Evolutionary conservation across 2,888 invertebrate species (phyloP).

Genomic region (Notocelia uddmanniana): DNA sequence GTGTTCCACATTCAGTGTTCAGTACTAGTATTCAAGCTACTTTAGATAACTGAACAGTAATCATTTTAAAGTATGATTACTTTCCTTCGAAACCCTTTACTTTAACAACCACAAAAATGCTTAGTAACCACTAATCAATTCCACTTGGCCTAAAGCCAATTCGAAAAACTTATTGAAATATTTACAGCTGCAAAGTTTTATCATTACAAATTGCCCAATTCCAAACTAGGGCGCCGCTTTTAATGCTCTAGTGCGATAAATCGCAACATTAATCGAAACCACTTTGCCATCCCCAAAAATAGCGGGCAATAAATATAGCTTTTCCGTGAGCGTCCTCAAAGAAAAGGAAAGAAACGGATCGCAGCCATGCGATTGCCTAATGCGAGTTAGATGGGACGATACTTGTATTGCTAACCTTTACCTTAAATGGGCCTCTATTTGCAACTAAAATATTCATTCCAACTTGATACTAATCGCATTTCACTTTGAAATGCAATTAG

Average conservation of each 20-base stretch:
- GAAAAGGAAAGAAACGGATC: conserved; percentile 74
- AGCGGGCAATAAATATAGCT: conserved; percentile 70
- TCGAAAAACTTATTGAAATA: conserved; percentile 29
- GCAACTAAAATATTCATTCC: neutral
- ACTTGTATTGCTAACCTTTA: conserved; percentile 73
- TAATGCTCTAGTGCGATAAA: conserved; percentile 55
- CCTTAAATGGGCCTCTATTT: conserved; percentile 57
- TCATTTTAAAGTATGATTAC: no score
- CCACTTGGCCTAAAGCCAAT: conserved; percentile 31
- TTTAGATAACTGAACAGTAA: no score
- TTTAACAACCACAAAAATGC: neutral
- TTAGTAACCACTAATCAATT: neutral
- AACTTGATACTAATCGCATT: neutral
- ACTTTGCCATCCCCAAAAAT: conserved; percentile 67
- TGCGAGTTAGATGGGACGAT: conserved; percentile 72
- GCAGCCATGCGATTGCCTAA: conserved; percentile 70
- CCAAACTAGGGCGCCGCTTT: conserved; percentile 49
- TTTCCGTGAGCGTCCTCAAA: conserved; percentile 76
- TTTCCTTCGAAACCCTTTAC: neutral
- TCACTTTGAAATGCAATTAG: no score
- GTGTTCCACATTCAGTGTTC: no score
- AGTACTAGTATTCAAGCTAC: no score
- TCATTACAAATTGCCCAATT: conserved; percentile 47
- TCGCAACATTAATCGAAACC: conserved; percentile 63
- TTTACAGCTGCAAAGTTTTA: conserved; percentile 5